These are phyloP conservation scores for Elymnias hypermnestra DNA, from an alignment of 1,140 invertebrate genomes.

Conservation along the genomic window DNA sequence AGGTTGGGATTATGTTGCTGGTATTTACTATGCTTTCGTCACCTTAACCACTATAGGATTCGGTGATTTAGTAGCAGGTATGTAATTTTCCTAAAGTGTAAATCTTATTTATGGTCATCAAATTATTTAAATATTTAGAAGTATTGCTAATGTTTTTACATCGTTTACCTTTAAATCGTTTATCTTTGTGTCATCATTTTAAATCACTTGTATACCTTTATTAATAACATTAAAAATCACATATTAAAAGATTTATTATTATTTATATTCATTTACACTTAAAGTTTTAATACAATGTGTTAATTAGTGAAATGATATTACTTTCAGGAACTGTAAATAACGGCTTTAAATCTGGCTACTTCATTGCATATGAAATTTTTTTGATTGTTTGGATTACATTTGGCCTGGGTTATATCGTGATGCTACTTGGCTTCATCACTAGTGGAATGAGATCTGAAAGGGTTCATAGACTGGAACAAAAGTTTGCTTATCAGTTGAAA, in stretches of 20 bases:
- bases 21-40: slow-evolving; percentile 94
- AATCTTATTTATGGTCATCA: too few relatives aligned
- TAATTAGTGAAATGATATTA: too few relatives aligned
- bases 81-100: too few relatives aligned
- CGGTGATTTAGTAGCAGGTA: slow-evolving; percentile 91
- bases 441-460: slow-evolving; percentile 82
- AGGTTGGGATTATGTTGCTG: slow-evolving; percentile 91
- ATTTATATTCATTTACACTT: too few relatives aligned
- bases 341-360: slow-evolving; percentile 77
- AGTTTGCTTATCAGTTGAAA: slow-evolving; percentile 84
- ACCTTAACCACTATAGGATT: slow-evolving; percentile 96
- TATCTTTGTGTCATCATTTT: too few relatives aligned
- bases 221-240: too few relatives aligned
- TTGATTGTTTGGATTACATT: slow-evolving; percentile 92
- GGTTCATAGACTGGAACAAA: slow-evolving; percentile 84
- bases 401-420: slow-evolving; percentile 92
- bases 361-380: slow-evolving; percentile 84
- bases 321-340: slow-evolving; percentile 75
- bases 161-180: too few relatives aligned
- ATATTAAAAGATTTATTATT: too few relatives aligned
- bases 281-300: too few relatives aligned
- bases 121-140: too few relatives aligned
- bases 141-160: too few relatives aligned
- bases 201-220: too few relatives aligned
- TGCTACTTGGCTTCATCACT: slow-evolving; percentile 93